These are phyloP conservation scores for Cassiopea andromeda DNA, from an alignment of 30 jellyfish, hydroid and myxozoan species.

Conservation along the genomic window DNA sequence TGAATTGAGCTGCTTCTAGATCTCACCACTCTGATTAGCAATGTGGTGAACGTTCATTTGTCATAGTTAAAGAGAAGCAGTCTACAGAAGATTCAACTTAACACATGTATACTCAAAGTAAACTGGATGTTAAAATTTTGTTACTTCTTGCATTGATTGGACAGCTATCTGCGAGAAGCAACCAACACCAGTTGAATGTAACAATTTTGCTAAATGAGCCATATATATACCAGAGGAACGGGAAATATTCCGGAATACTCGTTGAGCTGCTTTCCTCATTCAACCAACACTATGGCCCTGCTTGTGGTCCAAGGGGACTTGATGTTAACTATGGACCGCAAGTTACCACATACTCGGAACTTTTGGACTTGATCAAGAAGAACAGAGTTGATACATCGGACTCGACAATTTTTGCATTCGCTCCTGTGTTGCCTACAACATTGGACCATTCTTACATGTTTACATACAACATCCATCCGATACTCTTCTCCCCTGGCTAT, in stretches of 20 bases:
- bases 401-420: slow-evolving; percentile 6
- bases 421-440: slow-evolving; percentile 16
- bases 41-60: too few relatives aligned
- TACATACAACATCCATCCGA: not conserved
- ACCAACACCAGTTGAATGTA: not conserved
- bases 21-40: too few relatives aligned
- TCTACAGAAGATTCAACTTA: not conserved
- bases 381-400: not conserved
- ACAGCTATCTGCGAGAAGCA: not conserved
- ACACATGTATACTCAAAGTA: not conserved
- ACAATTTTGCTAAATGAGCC: slow-evolving; percentile 38
- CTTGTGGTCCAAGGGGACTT: slow-evolving; percentile 33
- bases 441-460: not conserved
- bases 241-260: not conserved
- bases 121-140: not conserved
- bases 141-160: not conserved
- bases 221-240: not conserved
- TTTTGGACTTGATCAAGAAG: not conserved
- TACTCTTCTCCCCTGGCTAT: slow-evolving; percentile 38
- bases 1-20: too few relatives aligned
- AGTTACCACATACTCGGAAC: slow-evolving; percentile 8
- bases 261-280: not conserved
- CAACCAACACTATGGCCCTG: not conserved
- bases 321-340: slow-evolving; percentile 1
- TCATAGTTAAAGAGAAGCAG: too few relatives aligned